Conservation (phyloP, 2,113 vertebrate genomes). For the Sapayoa aenigma region DNA sequence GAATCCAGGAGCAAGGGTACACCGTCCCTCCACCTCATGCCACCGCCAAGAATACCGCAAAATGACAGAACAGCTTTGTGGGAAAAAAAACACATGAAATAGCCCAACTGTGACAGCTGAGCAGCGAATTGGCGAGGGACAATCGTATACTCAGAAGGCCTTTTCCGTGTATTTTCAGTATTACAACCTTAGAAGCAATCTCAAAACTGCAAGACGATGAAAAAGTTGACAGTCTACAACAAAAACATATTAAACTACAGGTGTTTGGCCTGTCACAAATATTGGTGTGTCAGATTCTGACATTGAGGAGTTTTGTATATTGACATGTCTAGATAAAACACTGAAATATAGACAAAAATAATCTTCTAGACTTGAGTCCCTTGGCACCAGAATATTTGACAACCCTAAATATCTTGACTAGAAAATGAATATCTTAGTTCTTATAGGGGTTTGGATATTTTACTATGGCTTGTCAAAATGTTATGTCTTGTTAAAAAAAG, state of each 20-base stretch:
- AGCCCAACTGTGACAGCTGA: no score
- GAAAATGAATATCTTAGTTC: conserved; percentile 26
- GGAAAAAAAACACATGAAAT: no score
- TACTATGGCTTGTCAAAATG: conserved; percentile 37
- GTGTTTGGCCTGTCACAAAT: background rate
- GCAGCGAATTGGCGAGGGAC: no score
- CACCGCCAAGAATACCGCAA: no score
- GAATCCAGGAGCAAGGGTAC: no score
- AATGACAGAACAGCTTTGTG: no score
- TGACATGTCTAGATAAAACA: conserved; percentile 24
- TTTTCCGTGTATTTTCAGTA: background rate
- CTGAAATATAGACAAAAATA: conserved; percentile 15
- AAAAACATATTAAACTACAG: background rate
- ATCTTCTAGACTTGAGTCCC: background rate
- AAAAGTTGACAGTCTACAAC: background rate
- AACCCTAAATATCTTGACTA: conserved; percentile 47
- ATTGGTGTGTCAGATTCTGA: background rate
- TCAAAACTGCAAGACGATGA: background rate
- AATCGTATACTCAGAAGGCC: no score
- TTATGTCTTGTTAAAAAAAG: background rate
- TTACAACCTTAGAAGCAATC: background rate
- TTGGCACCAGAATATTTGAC: conserved; percentile 11
- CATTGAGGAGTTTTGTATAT: background rate
- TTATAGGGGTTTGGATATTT: conserved; percentile 3
- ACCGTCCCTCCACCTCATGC: no score